Conservation (phyloP, 2,888 invertebrate species). For the Diarsia rubi region DNA sequence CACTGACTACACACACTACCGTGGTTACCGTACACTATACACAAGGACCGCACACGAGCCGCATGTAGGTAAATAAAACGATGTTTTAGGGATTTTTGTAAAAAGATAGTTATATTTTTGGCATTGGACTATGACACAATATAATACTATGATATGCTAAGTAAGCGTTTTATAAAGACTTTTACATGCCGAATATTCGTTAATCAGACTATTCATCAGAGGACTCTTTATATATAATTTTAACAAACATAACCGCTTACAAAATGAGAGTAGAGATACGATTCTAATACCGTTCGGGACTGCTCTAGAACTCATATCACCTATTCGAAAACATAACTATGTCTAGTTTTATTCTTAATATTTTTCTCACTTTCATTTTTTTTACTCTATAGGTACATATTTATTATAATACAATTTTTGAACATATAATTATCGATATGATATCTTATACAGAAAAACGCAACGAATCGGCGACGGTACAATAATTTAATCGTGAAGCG, state of each 20-base stretch:
- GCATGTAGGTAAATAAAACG: slow-evolving; percentile 87
- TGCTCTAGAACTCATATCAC: slow-evolving; percentile 85
- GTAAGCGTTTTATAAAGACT: slow-evolving; percentile 91
- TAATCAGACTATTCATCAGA: slow-evolving; percentile 91
- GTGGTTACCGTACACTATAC: slow-evolving; percentile 47
- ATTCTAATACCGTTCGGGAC: slow-evolving; percentile 84
- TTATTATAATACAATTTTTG: slow-evolving; percentile 90
- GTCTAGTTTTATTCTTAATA: slow-evolving; percentile 89
- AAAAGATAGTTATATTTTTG: slow-evolving; percentile 91
- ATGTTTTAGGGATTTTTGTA: slow-evolving; percentile 89
- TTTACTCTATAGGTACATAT: slow-evolving; percentile 90
- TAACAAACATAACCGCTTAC: slow-evolving; percentile 91
- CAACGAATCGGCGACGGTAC: slow-evolving; percentile 89
- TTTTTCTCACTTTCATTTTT: slow-evolving; percentile 91
- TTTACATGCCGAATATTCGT: slow-evolving; percentile 91
- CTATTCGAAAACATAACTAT: slow-evolving; percentile 89
- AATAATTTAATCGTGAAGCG: slow-evolving; percentile 87
- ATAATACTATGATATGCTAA: slow-evolving; percentile 91
- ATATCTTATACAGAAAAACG: slow-evolving; percentile 89
- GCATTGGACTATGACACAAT: slow-evolving; percentile 91
- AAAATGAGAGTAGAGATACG: slow-evolving; percentile 88
- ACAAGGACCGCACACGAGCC: slow-evolving; percentile 64
- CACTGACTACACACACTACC: slow-evolving; percentile 65
- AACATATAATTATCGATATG: slow-evolving; percentile 91
- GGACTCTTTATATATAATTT: slow-evolving; percentile 90